These are phyloP conservation scores for Amyelois transitella DNA, from an alignment of 1,140 invertebrate species.

Conservation along the genomic window DNA sequence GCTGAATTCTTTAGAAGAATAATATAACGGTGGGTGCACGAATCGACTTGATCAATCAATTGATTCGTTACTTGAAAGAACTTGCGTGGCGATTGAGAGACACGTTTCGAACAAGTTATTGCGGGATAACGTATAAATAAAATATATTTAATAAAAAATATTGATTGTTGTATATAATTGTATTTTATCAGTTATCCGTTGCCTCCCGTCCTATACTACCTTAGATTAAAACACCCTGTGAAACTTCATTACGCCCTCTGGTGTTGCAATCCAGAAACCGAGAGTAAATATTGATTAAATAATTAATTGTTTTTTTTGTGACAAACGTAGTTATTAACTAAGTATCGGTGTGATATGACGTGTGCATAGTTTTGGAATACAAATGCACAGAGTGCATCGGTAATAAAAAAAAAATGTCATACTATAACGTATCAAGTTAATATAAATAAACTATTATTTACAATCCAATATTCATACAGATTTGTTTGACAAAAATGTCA, in stretches of 20 bases:
- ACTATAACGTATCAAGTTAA: constrained; percentile 22
- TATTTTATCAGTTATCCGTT: constrained; percentile 10
- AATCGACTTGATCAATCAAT: not conserved
- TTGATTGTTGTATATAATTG: not conserved
- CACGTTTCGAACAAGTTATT: not conserved
- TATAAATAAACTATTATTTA: constrained; percentile 44
- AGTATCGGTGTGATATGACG: constrained; percentile 53
- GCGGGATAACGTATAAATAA: not conserved
- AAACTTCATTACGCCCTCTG: constrained; percentile 34
- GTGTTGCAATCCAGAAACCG: constrained; percentile 17
- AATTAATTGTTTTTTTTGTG: too few species aligned
- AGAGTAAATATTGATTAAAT: not conserved
- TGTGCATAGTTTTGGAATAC: constrained; percentile 7
- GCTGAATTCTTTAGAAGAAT: not conserved
- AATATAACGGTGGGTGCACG: not conserved
- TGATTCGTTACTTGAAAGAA: not conserved
- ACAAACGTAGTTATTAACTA: too few species aligned
- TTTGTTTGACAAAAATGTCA: constrained; percentile 32
- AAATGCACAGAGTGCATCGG: not conserved
- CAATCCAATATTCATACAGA: constrained; percentile 18
- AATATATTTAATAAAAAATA: not conserved
- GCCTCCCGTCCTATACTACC: constrained; percentile 58
- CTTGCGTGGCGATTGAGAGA: not conserved
- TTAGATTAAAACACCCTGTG: constrained; percentile 71
- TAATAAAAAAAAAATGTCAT: constrained; percentile 18